A percentile compares a stretch with the other conserved stretches of the same genome.
phyloP scores from a whole-genome alignment of 2,888 invertebrate genomes.

The Limnephilus marmoratus region DNA sequence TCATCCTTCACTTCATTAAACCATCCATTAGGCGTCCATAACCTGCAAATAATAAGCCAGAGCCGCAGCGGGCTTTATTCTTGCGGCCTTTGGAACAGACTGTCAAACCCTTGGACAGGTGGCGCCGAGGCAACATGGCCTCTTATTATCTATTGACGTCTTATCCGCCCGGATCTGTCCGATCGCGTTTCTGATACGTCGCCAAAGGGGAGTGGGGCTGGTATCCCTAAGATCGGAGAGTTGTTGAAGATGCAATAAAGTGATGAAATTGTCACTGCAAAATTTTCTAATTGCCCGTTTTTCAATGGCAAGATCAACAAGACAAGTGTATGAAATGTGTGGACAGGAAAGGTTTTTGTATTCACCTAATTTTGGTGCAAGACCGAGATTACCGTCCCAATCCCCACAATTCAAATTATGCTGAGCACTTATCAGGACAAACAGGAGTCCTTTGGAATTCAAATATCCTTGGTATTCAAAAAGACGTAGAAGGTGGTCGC shows the following conservation, averaged over 20 bases:
- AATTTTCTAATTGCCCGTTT: too few species aligned
- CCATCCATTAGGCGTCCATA: background rate
- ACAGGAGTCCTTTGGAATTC: background rate
- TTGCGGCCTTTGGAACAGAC: background rate
- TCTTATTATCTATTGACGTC: slow-evolving; percentile 43
- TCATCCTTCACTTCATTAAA: background rate
- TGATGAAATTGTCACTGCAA: background rate
- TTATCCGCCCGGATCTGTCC: slow-evolving; percentile 45
- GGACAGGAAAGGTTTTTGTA: too few species aligned
- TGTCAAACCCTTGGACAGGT: slow-evolving; percentile 38
- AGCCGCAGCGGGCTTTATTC: background rate
- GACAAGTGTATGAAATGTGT: too few species aligned
- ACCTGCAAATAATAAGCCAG: background rate
- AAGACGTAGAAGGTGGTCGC: background rate
- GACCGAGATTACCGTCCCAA: too few species aligned
- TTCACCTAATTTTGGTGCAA: too few species aligned
- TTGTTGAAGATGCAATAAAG: background rate
- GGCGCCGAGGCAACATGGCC: slow-evolving; percentile 27
- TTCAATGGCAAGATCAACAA: too few species aligned
- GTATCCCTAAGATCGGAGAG: background rate
- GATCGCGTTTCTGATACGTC: slow-evolving; percentile 45
- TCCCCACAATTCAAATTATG: too few species aligned
- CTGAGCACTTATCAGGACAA: too few species aligned
- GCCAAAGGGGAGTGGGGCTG: background rate
- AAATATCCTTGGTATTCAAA: background rate